Base-by-base conservation (phyloP, 2,888 invertebrate genomes). In the Macaria notata region DNA sequence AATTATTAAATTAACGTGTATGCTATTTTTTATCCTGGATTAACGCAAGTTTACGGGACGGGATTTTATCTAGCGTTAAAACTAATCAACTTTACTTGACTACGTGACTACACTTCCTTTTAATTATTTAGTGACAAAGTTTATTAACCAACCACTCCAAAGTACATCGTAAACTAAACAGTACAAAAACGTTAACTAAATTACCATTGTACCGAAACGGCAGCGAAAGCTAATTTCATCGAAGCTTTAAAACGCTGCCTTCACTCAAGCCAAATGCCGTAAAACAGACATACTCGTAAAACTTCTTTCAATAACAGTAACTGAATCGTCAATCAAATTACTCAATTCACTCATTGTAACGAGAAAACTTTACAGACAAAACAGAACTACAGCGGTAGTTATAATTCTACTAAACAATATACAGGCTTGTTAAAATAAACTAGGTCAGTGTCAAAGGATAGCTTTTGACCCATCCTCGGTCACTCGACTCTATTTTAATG, bases 401-500 rank as follows among this genome's bases (percentile, higher is more conserved):
- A 41, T 36, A 58, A 54, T 54, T 38, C 38, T 53, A 47, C 46
- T 50, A 44, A 42, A 51, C 54, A 51, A 54, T 49, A 54, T 47
- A 54, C 65, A 73, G 67, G 65, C 71, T 75, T 76, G 74, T 79
- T 74, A 72, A 74, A 78, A 76, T 76, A 76, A 86, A 86, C 77
- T 87, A 83, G 88, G 88, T 88, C 88, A 88, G 79, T 86, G 86
- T 86, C 88, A 84, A 70, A 79, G 80, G 81, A 82, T 75, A 75
- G 75, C 74, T 7, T 36, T 36, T 36, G 4, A 36, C 5, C 7
- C 75, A 75, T 75, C 75, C 77, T 73, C 78, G 71, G 63, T 72
- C 71, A 72, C 69, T 19, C 67, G 71, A 46, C 69, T 70, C 71
- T 68, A 71, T 63, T 61, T 64, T 67, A 68, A 66, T 68, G 70